These are phyloP conservation scores for Serranus cabrilla DNA, from an alignment of 2,797 vertebrate species.

Conservation along the genomic window DNA sequence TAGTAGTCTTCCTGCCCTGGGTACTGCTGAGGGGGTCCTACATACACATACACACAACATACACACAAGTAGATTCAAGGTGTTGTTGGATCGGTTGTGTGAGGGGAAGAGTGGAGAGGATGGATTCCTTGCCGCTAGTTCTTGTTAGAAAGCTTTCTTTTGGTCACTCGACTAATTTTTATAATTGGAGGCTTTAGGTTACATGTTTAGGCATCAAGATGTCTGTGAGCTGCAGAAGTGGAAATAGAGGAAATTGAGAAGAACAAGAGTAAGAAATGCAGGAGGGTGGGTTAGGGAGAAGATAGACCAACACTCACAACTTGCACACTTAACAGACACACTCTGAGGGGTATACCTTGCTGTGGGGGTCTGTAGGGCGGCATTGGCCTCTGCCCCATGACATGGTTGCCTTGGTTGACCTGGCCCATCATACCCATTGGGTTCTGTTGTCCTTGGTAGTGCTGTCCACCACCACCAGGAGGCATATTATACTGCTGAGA, in stretches of 20 bases:
- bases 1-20: slow-evolving; percentile 99
- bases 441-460: slow-evolving; percentile 98
- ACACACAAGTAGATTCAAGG: slow-evolving; percentile 88
- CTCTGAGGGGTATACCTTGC: slow-evolving; percentile 89
- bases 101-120: slow-evolving; percentile 70
- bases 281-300: slow-evolving; percentile 70
- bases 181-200: slow-evolving; percentile 52
- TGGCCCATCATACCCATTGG: slow-evolving; percentile 99
- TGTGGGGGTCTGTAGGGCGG: slow-evolving; percentile 98
- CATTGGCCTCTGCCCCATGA: slow-evolving; percentile 98
- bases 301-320: slow-evolving; percentile 68
- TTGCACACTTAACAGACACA: slow-evolving; percentile 66
- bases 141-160: slow-evolving; percentile 63
- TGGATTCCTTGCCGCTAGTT: slow-evolving; percentile 71
- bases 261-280: slow-evolving; percentile 70
- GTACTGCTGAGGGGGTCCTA: slow-evolving; percentile 99
- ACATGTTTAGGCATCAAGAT: slow-evolving; percentile 66
- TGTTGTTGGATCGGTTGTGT: slow-evolving; percentile 81
- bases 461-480: slow-evolving; percentile 93
- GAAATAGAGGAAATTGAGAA: slow-evolving; percentile 65
- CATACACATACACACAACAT: slow-evolving; percentile 89
- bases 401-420: slow-evolving; percentile 96
- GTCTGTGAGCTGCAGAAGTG: slow-evolving; percentile 66
- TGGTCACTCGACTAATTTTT: slow-evolving; percentile 55
- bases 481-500: slow-evolving; percentile 98